A percentile compares a stretch with the other conserved stretches of the same genome.
Evolutionary conservation across 2,113 vertebrate species (phyloP).

Genomic region (Pedionomus torquatus): DNA sequence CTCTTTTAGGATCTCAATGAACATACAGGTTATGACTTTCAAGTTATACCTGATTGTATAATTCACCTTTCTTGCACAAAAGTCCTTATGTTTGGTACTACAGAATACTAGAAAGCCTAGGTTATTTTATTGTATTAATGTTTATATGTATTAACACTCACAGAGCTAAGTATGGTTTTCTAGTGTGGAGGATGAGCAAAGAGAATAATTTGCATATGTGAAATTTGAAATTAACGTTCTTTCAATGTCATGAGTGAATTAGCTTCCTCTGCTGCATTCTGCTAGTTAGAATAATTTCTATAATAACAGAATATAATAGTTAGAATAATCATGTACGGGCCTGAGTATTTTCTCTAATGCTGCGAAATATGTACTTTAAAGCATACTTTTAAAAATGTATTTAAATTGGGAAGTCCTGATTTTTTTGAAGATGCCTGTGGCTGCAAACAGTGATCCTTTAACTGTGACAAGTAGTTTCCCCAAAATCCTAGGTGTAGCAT

Average conservation of each 20-base stretch:
- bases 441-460: fast-evolving
- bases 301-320: no score
- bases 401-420: background rate
- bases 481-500: no score
- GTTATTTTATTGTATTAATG: background rate
- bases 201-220: background rate
- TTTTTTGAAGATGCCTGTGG: background rate
- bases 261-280: background rate
- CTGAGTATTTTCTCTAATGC: background rate
- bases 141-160: background rate
- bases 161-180: background rate
- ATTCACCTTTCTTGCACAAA: background rate
- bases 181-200: background rate
- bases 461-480: no score
- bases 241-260: background rate
- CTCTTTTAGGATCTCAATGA: background rate
- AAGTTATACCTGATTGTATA: background rate
- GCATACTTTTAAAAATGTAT: background rate
- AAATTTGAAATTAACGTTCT: background rate
- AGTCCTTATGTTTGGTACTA: background rate
- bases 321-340: background rate
- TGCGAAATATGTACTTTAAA: background rate
- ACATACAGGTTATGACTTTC: background rate
- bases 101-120: background rate
- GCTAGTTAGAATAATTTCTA: background rate